phyloP scores from a whole-genome alignment of 2,888 invertebrate species.

The Parnassius apollo region DNA sequence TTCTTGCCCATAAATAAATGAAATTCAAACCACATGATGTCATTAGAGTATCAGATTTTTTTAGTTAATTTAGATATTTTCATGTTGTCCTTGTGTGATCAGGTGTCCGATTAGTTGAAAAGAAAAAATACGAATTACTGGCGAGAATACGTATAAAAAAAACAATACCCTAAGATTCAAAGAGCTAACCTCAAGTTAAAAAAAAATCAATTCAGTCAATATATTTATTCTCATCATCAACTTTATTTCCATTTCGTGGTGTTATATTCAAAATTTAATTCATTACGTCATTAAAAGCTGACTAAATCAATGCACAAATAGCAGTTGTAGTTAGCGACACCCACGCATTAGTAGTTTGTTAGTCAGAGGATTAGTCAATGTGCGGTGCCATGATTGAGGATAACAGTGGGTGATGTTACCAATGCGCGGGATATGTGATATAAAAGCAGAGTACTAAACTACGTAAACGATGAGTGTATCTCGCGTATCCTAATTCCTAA shows the following conservation, averaged over 20 bases:
- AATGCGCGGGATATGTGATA: neutral
- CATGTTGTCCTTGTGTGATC: too few species aligned
- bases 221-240: neutral
- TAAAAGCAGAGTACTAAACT: too few species aligned
- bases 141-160: too few species aligned
- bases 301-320: slow-evolving; percentile 10
- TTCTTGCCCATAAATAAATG: too few species aligned
- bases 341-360: slow-evolving; percentile 18
- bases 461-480: too few species aligned
- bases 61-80: too few species aligned
- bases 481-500: too few species aligned
- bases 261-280: slow-evolving; percentile 15
- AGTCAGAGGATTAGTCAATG: slow-evolving; percentile 20
- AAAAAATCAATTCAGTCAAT: slow-evolving; percentile 4
- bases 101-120: too few species aligned
- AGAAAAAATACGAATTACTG: too few species aligned
- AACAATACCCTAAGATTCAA: too few species aligned
- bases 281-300: slow-evolving; percentile 22
- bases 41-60: too few species aligned
- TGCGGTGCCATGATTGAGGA: slow-evolving; percentile 6
- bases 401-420: slow-evolving; percentile 1
- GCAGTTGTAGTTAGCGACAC: slow-evolving; percentile 16
- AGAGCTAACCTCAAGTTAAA: neutral
- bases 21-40: too few species aligned
- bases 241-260: slow-evolving; percentile 13